A percentile compares a stretch with the other conserved stretches of the same genome.
Conservation (phyloP, 2,888 invertebrate genomes). For the Euproctis similis region DNA sequence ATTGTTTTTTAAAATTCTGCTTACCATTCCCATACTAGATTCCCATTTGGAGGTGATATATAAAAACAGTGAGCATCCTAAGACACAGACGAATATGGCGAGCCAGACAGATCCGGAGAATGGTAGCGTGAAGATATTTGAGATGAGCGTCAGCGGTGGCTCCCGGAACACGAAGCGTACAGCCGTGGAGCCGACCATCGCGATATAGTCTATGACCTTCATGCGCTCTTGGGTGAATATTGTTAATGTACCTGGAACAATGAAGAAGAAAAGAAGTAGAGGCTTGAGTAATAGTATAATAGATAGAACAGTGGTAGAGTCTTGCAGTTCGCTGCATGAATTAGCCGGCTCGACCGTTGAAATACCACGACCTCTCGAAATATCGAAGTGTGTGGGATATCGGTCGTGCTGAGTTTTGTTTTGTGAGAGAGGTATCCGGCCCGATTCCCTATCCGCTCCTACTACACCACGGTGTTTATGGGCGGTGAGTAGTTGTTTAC, state of each 20-base stretch:
- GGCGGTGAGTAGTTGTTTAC: no score
- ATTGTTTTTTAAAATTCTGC: slow-evolving; percentile 3
- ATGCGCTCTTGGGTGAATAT: slow-evolving; percentile 61
- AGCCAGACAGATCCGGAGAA: slow-evolving; percentile 80
- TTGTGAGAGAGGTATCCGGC: no score
- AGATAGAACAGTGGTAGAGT: no score
- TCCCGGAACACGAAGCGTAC: slow-evolving; percentile 79
- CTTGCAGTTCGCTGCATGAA: no score
- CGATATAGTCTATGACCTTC: slow-evolving; percentile 68
- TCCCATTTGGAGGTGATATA: slow-evolving; percentile 69
- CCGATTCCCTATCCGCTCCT: no score
- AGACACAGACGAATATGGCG: slow-evolving; percentile 65
- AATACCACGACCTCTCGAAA: no score
- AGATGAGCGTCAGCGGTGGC: slow-evolving; percentile 78
- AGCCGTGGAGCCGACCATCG: slow-evolving; percentile 69
- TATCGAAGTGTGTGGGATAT: no score
- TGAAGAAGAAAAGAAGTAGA: no score
- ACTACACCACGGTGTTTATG: no score
- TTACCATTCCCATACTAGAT: slow-evolving; percentile 54
- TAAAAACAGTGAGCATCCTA: slow-evolving; percentile 59
- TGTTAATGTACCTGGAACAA: slow-evolving; percentile 48
- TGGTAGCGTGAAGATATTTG: slow-evolving; percentile 80
- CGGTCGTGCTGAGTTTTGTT: no score
- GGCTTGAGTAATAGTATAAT: no score
- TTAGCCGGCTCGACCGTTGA: no score